Evolutionary conservation across 2,888 invertebrate genomes (phyloP).

Genomic region (Hyppa rectilinea): DNA sequence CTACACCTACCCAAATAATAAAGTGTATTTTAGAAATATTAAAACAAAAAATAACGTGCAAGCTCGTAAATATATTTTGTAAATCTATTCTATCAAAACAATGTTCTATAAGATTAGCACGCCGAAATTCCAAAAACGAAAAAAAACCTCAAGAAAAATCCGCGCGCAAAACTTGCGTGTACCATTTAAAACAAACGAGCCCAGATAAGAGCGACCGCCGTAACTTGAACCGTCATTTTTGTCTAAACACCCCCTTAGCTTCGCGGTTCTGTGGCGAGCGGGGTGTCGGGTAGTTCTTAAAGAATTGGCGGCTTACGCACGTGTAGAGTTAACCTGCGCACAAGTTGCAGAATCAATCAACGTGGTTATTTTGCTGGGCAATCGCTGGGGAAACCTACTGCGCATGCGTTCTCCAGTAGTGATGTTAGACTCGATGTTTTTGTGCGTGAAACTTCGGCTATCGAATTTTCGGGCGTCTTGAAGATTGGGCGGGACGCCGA

Average conservation of each 20-base stretch:
- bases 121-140: slow-evolving; percentile 1
- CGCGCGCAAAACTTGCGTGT: slow-evolving; percentile 65
- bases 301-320: slow-evolving; percentile 80
- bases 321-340: slow-evolving; percentile 85
- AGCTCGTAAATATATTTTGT: background rate
- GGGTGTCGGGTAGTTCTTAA: slow-evolving; percentile 70
- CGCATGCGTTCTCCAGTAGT: slow-evolving; percentile 84
- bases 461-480: slow-evolving; percentile 62
- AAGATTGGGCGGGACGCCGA: slow-evolving; percentile 47
- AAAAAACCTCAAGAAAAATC: slow-evolving; percentile 45
- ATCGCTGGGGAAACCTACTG: slow-evolving; percentile 73
- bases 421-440: slow-evolving; percentile 72
- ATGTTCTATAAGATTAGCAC: background rate
- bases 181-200: slow-evolving; percentile 76
- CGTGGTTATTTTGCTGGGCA: slow-evolving; percentile 84
- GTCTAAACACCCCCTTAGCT: slow-evolving; percentile 54
- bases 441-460: slow-evolving; percentile 54
- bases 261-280: slow-evolving; percentile 55
- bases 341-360: slow-evolving; percentile 89
- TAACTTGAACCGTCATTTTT: slow-evolving; percentile 69
- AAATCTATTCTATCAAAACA: background rate
- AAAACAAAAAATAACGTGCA: background rate
- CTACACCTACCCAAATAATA: too few species aligned
- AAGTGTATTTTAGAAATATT: background rate
- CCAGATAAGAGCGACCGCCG: slow-evolving; percentile 71